These are phyloP conservation scores for Heliocidaris erythrogramma DNA, from an alignment of 35 echinoderm and acorn worm genomes.

Conservation along the genomic window DNA sequence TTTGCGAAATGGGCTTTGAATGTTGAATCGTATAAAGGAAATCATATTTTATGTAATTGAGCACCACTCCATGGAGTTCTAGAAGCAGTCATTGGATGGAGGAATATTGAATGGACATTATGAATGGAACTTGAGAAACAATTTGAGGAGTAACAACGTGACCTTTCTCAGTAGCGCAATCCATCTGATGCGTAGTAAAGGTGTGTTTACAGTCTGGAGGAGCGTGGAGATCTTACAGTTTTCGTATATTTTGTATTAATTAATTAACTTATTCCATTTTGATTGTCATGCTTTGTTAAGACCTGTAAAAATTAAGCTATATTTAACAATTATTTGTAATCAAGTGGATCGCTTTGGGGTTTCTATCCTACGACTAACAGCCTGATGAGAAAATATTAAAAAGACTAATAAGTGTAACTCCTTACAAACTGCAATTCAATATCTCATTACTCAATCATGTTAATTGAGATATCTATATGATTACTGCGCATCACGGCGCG, in stretches of 20 bases:
- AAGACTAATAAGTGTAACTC: background rate
- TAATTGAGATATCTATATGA: too few species aligned
- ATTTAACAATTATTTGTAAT: slow-evolving; percentile 38
- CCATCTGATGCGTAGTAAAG: background rate
- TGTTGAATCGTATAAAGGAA: background rate
- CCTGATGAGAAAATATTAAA: background rate
- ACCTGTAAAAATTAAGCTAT: slow-evolving; percentile 15
- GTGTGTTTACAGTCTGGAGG: too few species aligned
- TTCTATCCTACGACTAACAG: background rate
- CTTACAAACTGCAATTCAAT: background rate
- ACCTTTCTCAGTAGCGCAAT: too few species aligned
- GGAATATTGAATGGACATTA: background rate
- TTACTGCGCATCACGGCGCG: too few species aligned
- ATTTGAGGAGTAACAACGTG: background rate
- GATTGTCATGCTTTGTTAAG: slow-evolving; percentile 24
- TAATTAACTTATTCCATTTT: slow-evolving; percentile 35
- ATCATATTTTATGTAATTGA: background rate
- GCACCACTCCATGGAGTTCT: background rate
- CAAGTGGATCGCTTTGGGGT: slow-evolving; percentile 35
- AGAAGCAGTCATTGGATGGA: background rate
- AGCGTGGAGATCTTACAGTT: background rate
- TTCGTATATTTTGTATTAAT: slow-evolving; percentile 16
- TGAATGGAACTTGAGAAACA: background rate
- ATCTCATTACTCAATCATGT: too few species aligned
- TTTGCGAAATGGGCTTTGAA: background rate